A percentile compares a stretch with the other conserved stretches of the same genome.
Conservation (phyloP, 2,888 invertebrate species). For the Phortica okadai region DNA sequence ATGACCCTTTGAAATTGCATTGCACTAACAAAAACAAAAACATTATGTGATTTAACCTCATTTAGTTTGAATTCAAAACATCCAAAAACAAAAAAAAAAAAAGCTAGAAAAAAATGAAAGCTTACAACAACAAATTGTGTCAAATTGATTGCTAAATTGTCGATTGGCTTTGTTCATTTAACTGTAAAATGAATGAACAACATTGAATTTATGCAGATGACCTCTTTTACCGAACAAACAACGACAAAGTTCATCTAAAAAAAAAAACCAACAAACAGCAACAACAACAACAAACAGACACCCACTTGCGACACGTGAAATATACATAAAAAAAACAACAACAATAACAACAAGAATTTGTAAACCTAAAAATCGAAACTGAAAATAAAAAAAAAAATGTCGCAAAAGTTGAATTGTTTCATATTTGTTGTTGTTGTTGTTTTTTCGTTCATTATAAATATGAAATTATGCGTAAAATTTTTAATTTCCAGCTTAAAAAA, state of each 20-base stretch:
- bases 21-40: background rate
- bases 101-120: background rate
- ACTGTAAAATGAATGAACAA: conserved; percentile 58
- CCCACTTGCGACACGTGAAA: conserved; percentile 26
- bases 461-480: conserved; percentile 69
- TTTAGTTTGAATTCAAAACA: background rate
- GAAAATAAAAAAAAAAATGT: conserved; percentile 38
- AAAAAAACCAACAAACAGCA: background rate
- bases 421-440: conserved; percentile 10
- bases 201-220: conserved; percentile 49
- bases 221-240: conserved; percentile 42
- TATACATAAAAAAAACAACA: conserved; percentile 8
- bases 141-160: conserved; percentile 12
- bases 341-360: conserved; percentile 44
- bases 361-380: conserved; percentile 38
- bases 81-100: conserved; percentile 6
- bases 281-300: conserved; percentile 57
- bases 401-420: conserved; percentile 29
- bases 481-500: conserved; percentile 46
- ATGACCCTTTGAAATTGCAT: conserved; percentile 38
- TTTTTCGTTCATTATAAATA: conserved; percentile 62
- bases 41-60: background rate
- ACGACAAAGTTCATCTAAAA: background rate
- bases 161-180: conserved; percentile 44
- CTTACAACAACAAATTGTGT: background rate